Percentiles rank a stretch among this genome's conserved stretches.
These are phyloP conservation scores for Dinoponera quadriceps DNA, from an alignment of 1,140 invertebrate species.

Conservation along the genomic window DNA sequence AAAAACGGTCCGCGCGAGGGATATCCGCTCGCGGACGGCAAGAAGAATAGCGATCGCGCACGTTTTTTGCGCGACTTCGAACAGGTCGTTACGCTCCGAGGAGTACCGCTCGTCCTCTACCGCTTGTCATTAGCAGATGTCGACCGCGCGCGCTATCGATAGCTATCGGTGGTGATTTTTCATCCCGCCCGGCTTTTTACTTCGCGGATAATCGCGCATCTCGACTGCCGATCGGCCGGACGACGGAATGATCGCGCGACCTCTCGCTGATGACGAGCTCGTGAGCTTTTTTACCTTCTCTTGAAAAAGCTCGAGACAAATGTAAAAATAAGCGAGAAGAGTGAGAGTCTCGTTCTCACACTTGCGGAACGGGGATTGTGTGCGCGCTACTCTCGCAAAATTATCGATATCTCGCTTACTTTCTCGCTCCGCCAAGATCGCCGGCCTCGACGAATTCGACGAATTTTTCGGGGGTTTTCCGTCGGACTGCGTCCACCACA, in stretches of 20 bases:
- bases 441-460: background rate
- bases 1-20: background rate
- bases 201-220: too few species aligned
- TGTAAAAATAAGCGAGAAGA: too few species aligned
- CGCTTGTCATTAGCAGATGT: too few species aligned
- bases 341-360: too few species aligned
- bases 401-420: background rate
- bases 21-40: background rate
- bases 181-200: background rate
- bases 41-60: background rate
- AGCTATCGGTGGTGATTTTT: background rate
- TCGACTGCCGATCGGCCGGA: background rate
- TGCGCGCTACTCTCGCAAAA: too few species aligned
- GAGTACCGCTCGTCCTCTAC: background rate
- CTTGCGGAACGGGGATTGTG: too few species aligned
- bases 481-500: too few species aligned
- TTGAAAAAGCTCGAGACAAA: too few species aligned
- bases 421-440: background rate
- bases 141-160: background rate
- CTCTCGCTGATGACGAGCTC: too few species aligned
- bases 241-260: background rate
- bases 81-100: slow-evolving; percentile 23
- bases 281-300: too few species aligned
- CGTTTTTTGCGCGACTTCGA: background rate
- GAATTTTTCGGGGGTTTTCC: too few species aligned